phyloP scores from a whole-genome alignment of 2,113 vertebrate genomes.

The Taurulus bubalis region DNA sequence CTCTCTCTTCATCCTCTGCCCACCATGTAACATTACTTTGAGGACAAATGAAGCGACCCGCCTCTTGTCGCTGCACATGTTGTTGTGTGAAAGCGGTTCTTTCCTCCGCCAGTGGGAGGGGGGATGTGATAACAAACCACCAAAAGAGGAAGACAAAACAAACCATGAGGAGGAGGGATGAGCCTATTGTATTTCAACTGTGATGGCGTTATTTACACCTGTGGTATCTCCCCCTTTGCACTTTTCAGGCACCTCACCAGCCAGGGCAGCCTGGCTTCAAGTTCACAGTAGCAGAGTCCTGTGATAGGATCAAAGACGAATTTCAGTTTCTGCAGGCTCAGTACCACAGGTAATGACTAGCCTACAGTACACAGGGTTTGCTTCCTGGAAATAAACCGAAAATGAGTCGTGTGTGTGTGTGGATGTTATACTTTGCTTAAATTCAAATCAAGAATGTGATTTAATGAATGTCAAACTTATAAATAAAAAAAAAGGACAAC shows the following conservation, averaged over 20 bases:
- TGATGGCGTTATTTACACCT: constrained; percentile 51
- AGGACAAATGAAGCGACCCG: constrained; percentile 53
- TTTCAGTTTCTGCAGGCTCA: constrained; percentile 97
- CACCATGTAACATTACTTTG: constrained; percentile 29
- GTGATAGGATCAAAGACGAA: constrained; percentile 95
- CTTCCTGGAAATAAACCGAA: constrained; percentile 65
- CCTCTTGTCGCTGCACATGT: constrained; percentile 55
- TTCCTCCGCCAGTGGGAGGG: constrained; percentile 44
- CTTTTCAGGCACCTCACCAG: constrained; percentile 90
- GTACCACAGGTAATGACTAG: constrained; percentile 90
- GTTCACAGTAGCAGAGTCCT: constrained; percentile 95
- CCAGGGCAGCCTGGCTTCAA: constrained; percentile 95
- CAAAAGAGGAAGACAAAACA: constrained; percentile 3
- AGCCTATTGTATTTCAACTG: constrained; percentile 19
- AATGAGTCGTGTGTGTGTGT: constrained; percentile 37
- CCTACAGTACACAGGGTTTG: constrained; percentile 24
- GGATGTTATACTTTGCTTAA: neutral
- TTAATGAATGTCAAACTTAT: neutral
- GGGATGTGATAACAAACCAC: constrained; percentile 58
- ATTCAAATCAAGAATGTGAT: neutral
- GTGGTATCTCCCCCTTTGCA: constrained; percentile 43
- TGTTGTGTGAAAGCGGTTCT: constrained; percentile 63
- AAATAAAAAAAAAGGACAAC: neutral
- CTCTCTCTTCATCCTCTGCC: neutral
- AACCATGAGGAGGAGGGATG: constrained; percentile 15